Conservation (phyloP, 2,888 invertebrate species). For the Cryptus armator region DNA sequence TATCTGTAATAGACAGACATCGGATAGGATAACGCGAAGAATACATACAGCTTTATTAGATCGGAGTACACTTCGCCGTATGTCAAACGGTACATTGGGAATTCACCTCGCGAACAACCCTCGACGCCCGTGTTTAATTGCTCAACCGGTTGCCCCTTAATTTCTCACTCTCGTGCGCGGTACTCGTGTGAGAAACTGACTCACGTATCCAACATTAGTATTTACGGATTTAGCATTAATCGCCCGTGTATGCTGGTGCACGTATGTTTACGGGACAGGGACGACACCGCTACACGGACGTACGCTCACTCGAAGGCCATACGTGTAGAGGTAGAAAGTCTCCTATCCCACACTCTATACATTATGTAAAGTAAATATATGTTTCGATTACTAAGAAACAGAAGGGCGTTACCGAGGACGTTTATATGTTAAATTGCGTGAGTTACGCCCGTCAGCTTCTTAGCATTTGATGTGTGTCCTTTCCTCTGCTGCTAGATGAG, state of each 20-base stretch:
- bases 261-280: slow-evolving; percentile 17
- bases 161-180: background rate
- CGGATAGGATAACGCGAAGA: background rate
- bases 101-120: slow-evolving; percentile 55
- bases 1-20: background rate
- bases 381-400: no score
- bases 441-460: no score
- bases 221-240: slow-evolving; percentile 46
- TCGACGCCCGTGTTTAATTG: slow-evolving; percentile 43
- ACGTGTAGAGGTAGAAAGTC: background rate
- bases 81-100: slow-evolving; percentile 37
- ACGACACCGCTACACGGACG: slow-evolving; percentile 12
- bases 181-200: background rate
- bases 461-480: background rate
- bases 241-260: slow-evolving; percentile 5
- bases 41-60: slow-evolving; percentile 9
- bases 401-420: no score
- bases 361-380: background rate
- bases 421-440: no score
- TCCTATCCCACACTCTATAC: background rate
- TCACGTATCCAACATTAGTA: slow-evolving; percentile 45
- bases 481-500: background rate
- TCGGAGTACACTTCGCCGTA: slow-evolving; percentile 4
- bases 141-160: slow-evolving; percentile 39
- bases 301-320: slow-evolving; percentile 28